Evolutionary conservation across 2,888 invertebrate genomes (phyloP).

Genomic region (Phyllotreta cruciferae): DNA sequence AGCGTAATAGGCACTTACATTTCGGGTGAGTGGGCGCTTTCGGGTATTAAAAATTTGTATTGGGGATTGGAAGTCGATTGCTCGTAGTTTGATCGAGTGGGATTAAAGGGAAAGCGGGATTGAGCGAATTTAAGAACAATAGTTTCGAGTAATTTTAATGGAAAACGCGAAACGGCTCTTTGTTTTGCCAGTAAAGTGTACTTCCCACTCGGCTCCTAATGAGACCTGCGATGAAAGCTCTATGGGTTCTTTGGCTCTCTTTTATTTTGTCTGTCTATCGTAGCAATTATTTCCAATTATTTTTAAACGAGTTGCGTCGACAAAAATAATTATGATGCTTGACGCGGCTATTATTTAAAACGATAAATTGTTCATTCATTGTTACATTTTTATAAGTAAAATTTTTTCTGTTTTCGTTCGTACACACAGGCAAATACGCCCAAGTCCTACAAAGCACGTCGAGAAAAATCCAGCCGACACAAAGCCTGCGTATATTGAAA

Average conservation of each 20-base stretch:
- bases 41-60: neutral
- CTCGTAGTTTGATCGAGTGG: neutral
- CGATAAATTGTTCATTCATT: too few species aligned
- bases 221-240: neutral
- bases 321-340: too few species aligned
- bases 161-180: conserved; percentile 2
- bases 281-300: conserved; percentile 6
- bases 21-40: conserved; percentile 63
- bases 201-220: neutral
- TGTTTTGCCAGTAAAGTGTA: conserved; percentile 4
- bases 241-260: too few species aligned
- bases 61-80: neutral
- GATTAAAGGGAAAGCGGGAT: neutral
- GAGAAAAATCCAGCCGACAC: conserved; percentile 70
- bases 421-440: conserved; percentile 75
- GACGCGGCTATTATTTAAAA: too few species aligned
- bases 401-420: neutral
- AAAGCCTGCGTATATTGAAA: conserved; percentile 74
- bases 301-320: neutral
- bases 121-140: conserved; percentile 5
- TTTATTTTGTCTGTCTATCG: neutral
- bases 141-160: conserved; percentile 7
- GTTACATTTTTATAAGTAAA: too few species aligned
- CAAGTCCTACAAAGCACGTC: conserved; percentile 86
- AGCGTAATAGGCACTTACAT: conserved; percentile 90